Conservation (phyloP, 2,888 invertebrate genomes). For the Hypomecis atomaria region DNA sequence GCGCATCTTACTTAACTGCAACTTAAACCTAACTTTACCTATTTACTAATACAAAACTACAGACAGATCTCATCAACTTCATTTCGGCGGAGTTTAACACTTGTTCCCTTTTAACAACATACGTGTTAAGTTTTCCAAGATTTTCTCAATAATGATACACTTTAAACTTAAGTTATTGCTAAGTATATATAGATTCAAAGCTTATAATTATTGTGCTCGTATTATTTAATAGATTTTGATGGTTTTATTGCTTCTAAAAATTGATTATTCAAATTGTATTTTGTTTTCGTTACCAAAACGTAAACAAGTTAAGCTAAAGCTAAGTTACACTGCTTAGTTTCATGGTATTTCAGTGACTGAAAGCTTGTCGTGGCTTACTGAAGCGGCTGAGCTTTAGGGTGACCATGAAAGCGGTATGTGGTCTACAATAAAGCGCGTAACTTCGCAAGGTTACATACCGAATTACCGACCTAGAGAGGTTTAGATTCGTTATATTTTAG, state of each 20-base stretch:
- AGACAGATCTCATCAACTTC: slow-evolving; percentile 9
- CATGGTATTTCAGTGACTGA: slow-evolving; percentile 69
- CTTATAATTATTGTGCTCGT: no score
- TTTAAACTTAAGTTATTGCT: no score
- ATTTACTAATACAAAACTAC: slow-evolving; percentile 19
- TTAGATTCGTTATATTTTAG: background rate
- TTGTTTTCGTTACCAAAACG: background rate
- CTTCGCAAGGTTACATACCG: slow-evolving; percentile 21
- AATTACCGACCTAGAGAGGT: slow-evolving; percentile 8
- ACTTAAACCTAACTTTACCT: slow-evolving; percentile 27
- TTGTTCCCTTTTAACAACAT: background rate
- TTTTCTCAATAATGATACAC: no score
- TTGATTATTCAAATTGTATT: background rate
- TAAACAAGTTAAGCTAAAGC: slow-evolving; percentile 17
- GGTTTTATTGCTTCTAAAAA: background rate
- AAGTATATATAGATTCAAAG: no score
- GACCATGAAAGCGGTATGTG: slow-evolving; percentile 35
- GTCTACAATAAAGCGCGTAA: slow-evolving; percentile 18
- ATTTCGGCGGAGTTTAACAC: slow-evolving; percentile 14
- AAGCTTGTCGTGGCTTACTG: slow-evolving; percentile 51
- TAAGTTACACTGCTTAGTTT: slow-evolving; percentile 47
- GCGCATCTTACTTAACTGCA: slow-evolving; percentile 56
- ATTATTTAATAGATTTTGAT: no score
- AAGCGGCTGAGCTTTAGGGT: slow-evolving; percentile 38
- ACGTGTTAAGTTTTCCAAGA: no score